Evolutionary conservation across 2,888 invertebrate genomes (phyloP).

Genomic region (Calliopum simillimum): DNA sequence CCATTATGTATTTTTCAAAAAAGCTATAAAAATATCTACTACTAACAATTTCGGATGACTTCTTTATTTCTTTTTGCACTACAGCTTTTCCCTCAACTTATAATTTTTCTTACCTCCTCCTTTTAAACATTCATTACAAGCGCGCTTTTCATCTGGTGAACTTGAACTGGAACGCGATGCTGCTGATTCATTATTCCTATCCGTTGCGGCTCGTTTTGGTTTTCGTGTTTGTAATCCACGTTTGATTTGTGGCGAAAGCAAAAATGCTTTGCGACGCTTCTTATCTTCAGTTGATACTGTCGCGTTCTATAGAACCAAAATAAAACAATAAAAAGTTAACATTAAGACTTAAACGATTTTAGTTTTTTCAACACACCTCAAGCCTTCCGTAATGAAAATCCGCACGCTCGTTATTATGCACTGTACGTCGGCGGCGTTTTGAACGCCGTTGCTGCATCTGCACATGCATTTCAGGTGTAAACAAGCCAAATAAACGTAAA

Average conservation of each 20-base stretch:
- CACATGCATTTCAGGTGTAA: slow-evolving; percentile 57
- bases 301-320: slow-evolving; percentile 31
- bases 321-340: slow-evolving; percentile 22
- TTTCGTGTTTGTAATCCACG: slow-evolving; percentile 55
- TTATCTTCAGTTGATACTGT: slow-evolving; percentile 41
- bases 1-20: too few species aligned
- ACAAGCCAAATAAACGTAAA: slow-evolving; percentile 59
- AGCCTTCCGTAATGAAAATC: slow-evolving; percentile 66
- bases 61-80: too few species aligned
- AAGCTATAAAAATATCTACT: too few species aligned
- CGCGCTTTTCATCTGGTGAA: slow-evolving; percentile 53
- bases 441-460: slow-evolving; percentile 63
- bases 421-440: slow-evolving; percentile 63
- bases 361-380: slow-evolving; percentile 50
- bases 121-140: slow-evolving; percentile 60
- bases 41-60: too few species aligned
- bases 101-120: slow-evolving; percentile 46
- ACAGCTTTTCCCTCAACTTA: not conserved
- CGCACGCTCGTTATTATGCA: slow-evolving; percentile 62
- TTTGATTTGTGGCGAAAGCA: slow-evolving; percentile 62
- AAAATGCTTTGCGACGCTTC: slow-evolving; percentile 60
- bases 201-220: slow-evolving; percentile 44
- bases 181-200: slow-evolving; percentile 38
- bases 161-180: slow-evolving; percentile 52
- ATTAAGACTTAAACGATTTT: not conserved